These are phyloP conservation scores for Cheirogaleus medius DNA, from an alignment of 2,113 vertebrate genomes.

Conservation along the genomic window DNA sequence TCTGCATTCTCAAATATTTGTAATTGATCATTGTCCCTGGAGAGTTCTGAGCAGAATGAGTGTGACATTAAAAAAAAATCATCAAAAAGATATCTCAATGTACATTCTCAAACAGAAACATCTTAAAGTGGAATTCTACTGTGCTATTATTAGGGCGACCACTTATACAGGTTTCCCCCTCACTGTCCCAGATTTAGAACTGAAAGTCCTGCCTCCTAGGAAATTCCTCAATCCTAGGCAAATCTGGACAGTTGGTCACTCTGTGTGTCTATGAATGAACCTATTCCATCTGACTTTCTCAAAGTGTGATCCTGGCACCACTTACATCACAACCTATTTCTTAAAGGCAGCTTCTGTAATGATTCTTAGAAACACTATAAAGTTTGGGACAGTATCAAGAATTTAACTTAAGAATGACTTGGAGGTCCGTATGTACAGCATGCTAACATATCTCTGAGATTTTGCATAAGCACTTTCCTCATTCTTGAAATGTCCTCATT, in stretches of 20 bases:
- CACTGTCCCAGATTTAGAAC: neutral
- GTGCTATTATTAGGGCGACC: neutral
- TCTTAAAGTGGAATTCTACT: neutral
- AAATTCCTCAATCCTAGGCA: neutral
- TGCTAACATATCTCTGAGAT: neutral
- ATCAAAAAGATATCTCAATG: neutral
- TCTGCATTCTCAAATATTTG: constrained; percentile 3
- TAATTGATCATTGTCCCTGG: neutral
- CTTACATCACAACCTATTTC: neutral
- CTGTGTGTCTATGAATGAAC: neutral
- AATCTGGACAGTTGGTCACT: neutral
- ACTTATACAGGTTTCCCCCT: neutral
- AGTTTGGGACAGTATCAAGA: neutral
- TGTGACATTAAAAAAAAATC: neutral
- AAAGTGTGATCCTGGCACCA: neutral
- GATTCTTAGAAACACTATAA: neutral
- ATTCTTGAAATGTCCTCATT: neutral
- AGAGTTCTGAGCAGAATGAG: neutral
- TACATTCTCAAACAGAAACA: neutral
- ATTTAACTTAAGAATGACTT: neutral
- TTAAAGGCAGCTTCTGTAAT: neutral
- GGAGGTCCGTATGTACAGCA: neutral
- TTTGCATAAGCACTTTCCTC: neutral
- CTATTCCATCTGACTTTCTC: neutral
- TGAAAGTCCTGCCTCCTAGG: neutral